Percentiles rank a stretch among this genome's conserved stretches.
phyloP scores from a whole-genome alignment of 37 sponge, comb jelly and placozoan species.

The Halichondria panicea region DNA sequence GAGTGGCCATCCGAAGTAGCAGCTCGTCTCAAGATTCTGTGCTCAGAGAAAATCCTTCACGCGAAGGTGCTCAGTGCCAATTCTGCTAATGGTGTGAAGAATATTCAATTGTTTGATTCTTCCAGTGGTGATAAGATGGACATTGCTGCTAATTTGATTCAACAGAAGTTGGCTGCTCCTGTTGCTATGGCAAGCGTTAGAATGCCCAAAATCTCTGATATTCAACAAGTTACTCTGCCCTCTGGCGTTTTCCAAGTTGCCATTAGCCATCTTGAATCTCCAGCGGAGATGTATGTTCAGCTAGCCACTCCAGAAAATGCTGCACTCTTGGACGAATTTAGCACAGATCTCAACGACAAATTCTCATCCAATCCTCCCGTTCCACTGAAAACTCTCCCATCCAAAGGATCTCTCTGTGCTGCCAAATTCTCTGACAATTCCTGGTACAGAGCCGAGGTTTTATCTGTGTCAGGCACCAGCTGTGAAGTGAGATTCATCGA shows the following conservation, averaged over 20 bases:
- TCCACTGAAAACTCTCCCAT: background rate
- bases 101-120: conserved; percentile 20
- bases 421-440: conserved; percentile 58
- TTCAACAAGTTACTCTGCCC: no score
- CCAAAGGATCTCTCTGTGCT: conserved; percentile 20
- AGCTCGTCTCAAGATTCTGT: background rate
- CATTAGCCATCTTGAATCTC: no score
- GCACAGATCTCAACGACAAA: background rate
- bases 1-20: conserved; percentile 14
- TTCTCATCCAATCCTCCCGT: background rate
- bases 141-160: conserved; percentile 22
- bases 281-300: background rate
- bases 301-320: background rate
- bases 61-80: background rate
- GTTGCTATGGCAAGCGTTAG: no score
- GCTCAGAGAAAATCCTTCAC: background rate
- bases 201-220: no score
- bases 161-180: no score
- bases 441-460: conserved; percentile 53
- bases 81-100: background rate
- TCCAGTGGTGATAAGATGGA: background rate
- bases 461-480: background rate
- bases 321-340: conserved; percentile 2
- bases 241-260: no score
- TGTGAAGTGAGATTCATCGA: conserved; percentile 38